phyloP scores from a whole-genome alignment of 2,888 invertebrate genomes.

The Volucella inflata region DNA sequence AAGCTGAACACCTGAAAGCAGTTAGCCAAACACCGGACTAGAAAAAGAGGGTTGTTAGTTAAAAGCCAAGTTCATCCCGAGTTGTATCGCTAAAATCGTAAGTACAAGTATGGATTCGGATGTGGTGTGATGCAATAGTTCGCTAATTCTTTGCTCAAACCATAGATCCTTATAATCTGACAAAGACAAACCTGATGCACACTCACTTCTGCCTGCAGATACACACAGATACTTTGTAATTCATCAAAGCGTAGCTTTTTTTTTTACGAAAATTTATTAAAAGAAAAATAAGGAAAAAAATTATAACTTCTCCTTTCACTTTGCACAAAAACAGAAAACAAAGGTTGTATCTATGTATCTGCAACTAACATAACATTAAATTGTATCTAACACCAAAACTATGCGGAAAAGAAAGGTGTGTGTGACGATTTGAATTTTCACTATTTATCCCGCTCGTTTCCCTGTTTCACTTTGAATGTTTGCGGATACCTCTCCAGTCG shows the following conservation, averaged over 20 bases:
- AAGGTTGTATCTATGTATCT: conserved; percentile 4
- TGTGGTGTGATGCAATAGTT: no score
- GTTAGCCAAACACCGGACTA: no score
- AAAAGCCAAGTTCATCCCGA: no score
- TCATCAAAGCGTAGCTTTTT: conserved; percentile 55
- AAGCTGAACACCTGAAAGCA: no score
- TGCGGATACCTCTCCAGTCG: conserved; percentile 1
- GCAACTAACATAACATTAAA: conserved; percentile 14
- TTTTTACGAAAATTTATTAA: not conserved
- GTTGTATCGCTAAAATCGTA: no score
- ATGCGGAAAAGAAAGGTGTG: conserved; percentile 73
- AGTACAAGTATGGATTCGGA: no score
- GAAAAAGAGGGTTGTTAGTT: no score
- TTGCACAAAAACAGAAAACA: conserved; percentile 33
- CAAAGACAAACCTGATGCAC: not conserved
- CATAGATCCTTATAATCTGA: no score
- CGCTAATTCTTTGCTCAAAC: no score
- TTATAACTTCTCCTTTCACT: conserved; percentile 71
- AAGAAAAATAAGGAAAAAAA: conserved; percentile 14
- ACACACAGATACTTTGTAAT: conserved; percentile 8
- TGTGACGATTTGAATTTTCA: conserved; percentile 54
- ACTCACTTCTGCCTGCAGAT: not conserved
- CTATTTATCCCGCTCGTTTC: not conserved
- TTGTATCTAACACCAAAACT: conserved; percentile 44
- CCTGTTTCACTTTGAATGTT: not conserved